Conservation (phyloP, 2,888 invertebrate species). For the Stenodema calcarata region DNA sequence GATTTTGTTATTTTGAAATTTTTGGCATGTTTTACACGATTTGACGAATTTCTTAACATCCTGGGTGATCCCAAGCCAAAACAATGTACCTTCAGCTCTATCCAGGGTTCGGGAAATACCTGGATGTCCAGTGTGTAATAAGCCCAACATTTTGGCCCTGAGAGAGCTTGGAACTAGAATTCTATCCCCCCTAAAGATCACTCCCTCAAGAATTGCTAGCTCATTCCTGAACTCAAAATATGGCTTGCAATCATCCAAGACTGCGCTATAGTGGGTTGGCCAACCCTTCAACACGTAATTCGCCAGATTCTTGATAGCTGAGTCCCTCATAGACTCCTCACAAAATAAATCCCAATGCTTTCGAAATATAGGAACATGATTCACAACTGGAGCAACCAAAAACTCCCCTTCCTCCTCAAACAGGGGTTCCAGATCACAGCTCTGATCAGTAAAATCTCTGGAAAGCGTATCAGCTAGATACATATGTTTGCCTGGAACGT, state of each 20-base stretch:
- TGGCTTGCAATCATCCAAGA: background rate
- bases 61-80: conserved; percentile 55
- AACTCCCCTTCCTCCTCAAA: conserved; percentile 42
- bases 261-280: background rate
- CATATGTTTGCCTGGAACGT: background rate
- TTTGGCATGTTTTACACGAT: conserved; percentile 54
- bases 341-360: conserved; percentile 49
- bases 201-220: conserved; percentile 22
- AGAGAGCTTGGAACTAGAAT: conserved; percentile 34
- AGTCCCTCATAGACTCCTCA: conserved; percentile 48
- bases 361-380: conserved; percentile 55
- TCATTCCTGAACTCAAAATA: conserved; percentile 47
- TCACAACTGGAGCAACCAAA: conserved; percentile 51
- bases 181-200: conserved; percentile 25
- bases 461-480: background rate
- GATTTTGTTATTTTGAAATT: conserved; percentile 49
- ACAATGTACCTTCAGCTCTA: conserved; percentile 56
- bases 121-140: conserved; percentile 54
- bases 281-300: background rate
- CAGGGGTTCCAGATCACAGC: background rate
- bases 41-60: conserved; percentile 54
- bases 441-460: background rate
- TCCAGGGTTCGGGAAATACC: conserved; percentile 53
- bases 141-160: background rate
- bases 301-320: background rate